phyloP scores from a whole-genome alignment of 2,888 invertebrate species.

The Arctia plantaginis region DNA sequence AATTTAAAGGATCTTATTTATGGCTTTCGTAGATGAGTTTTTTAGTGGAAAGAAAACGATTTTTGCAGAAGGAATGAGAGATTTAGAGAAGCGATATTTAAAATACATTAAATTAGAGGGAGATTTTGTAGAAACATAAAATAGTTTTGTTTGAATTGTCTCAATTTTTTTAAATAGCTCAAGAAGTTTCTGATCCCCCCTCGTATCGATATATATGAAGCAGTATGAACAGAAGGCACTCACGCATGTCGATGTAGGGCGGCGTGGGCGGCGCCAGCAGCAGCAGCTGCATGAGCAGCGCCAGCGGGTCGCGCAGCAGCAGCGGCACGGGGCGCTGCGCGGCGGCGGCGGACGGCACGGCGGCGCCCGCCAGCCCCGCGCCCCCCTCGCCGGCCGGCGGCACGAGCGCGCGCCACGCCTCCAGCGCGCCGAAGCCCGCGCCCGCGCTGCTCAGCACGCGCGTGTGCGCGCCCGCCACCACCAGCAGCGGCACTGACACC shows the following conservation, averaged over 20 bases:
- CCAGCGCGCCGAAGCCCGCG: slow-evolving; percentile 60
- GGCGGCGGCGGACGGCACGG: slow-evolving; percentile 42
- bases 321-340: slow-evolving; percentile 88
- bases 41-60: too few relatives aligned
- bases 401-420: slow-evolving; percentile 59
- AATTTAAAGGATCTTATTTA: not conserved
- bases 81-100: too few relatives aligned
- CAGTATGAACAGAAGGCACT: too few relatives aligned
- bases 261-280: slow-evolving; percentile 94
- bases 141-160: too few relatives aligned
- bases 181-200: too few relatives aligned
- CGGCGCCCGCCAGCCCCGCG: slow-evolving; percentile 23
- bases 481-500: slow-evolving; percentile 92
- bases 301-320: slow-evolving; percentile 94
- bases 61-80: too few relatives aligned
- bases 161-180: too few relatives aligned
- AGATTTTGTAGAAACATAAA: too few relatives aligned
- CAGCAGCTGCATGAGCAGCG: slow-evolving; percentile 94
- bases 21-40: too few relatives aligned
- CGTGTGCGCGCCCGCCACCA: slow-evolving; percentile 95
- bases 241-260: slow-evolving; percentile 90
- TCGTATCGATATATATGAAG: too few relatives aligned
- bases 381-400: slow-evolving; percentile 40
- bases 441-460: slow-evolving; percentile 87
- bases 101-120: too few relatives aligned